Evolutionary conservation across 2,113 vertebrate species (phyloP).

Genomic region (Eptesicus fuscus): DNA sequence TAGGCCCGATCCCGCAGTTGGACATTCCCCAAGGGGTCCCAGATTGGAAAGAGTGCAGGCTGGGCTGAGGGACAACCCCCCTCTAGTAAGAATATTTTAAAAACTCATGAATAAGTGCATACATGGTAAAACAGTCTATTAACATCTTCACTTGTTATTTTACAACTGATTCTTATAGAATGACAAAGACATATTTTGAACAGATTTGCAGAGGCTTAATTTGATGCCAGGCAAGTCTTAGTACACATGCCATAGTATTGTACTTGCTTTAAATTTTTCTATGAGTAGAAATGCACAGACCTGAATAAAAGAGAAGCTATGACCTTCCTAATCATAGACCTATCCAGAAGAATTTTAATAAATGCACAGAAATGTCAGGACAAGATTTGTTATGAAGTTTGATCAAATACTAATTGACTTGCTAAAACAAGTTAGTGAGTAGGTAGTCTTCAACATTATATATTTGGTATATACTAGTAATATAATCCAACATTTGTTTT

Average conservation of each 20-base stretch:
- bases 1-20: too few relatives aligned
- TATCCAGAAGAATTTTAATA: not conserved
- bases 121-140: not conserved
- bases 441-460: not conserved
- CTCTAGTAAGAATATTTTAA: too few relatives aligned
- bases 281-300: not conserved
- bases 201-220: not conserved
- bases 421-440: not conserved
- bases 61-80: too few relatives aligned
- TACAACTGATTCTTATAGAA: not conserved
- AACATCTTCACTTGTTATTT: constrained; percentile 23
- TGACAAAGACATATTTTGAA: not conserved
- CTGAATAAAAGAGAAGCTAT: not conserved
- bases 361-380: not conserved
- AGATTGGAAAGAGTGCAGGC: too few relatives aligned
- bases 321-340: not conserved
- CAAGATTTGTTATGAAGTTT: not conserved
- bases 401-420: not conserved
- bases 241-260: not conserved
- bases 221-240: not conserved
- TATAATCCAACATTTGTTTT: not conserved
- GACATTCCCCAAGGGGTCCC: too few relatives aligned
- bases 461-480: not conserved
- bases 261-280: constrained; percentile 28
- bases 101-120: not conserved